Percentiles rank a stretch among this genome's conserved stretches.
Evolutionary conservation across 2,888 invertebrate genomes (phyloP).

Genomic region (Drosophila austrosaltans): DNA sequence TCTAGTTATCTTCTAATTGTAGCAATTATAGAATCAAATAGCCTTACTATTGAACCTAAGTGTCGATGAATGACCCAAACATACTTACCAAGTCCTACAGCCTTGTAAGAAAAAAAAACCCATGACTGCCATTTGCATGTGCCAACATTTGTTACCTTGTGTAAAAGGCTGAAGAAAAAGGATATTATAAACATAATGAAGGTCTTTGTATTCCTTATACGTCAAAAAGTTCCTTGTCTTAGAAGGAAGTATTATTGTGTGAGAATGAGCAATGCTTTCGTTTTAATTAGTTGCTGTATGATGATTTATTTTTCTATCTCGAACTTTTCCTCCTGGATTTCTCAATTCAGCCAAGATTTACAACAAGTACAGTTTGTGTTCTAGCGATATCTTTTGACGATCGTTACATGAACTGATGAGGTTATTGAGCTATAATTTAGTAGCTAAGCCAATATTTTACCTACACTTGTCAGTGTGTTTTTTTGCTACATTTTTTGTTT

Average conservation of each 20-base stretch:
- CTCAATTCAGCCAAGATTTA: neutral
- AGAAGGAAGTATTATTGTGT: no score
- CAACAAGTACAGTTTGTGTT: neutral
- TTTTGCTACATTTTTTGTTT: neutral
- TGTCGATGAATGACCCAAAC: conserved; percentile 35
- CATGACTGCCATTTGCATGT: neutral
- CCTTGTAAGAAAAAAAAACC: conserved; percentile 36
- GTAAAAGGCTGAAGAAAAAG: neutral
- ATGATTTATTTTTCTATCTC: no score
- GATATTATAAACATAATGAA: neutral
- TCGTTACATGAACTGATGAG: neutral
- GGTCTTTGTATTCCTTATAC: neutral
- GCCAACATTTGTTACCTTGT: neutral
- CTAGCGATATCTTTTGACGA: neutral
- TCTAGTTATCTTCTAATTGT: conserved; percentile 29
- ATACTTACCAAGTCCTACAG: conserved; percentile 4
- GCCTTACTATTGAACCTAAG: conserved; percentile 11
- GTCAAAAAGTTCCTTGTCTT: no score
- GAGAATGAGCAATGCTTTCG: no score
- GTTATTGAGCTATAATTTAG: neutral
- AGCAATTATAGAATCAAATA: conserved; percentile 31
- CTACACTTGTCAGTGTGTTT: neutral
- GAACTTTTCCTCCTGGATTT: neutral
- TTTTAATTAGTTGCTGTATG: no score
- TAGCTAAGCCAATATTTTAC: neutral